Evolutionary conservation across 2,888 invertebrate species (phyloP), one percentile per base, ranked within the genome.

Genomic region (Morpho achilles): DNA sequence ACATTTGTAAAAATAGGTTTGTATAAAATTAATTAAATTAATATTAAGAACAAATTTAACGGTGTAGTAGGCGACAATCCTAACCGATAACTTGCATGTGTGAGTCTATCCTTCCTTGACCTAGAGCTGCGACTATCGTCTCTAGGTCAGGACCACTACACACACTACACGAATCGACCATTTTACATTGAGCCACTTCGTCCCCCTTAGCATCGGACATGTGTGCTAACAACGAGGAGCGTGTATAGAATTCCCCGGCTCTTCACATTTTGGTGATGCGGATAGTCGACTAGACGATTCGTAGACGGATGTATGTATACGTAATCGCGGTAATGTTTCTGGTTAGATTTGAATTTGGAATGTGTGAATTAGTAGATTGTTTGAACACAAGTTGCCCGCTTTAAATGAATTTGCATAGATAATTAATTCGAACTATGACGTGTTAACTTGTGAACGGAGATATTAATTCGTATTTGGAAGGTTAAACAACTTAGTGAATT

Each of bases 31-130:
- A 5, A 5, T 32, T 5, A 23, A 48, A 32, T 8, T 43, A 46
- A 49, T 7, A 5, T 32, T 7, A 49, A 39, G 16, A 32, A 47
- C 32, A 23, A 57, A 42, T 8, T 44, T 51, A 52, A 45, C 9
- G 9, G 45, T 22, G 10, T 53, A 61, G 63, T 66, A 54, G 58
- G 53, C 10, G 50, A 63, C 58, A 59, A 51, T 56, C 65, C 67
- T 70, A 58, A 63, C 56, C 46, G 46, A 61, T 61, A 53, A 58
- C 65, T 43, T 68, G 67, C 65, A 74, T 80, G 87, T 87, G 84
- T 87, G 88, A 74, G 86, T 88, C 76, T 86, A 86, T 86, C 88
- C 87, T 89, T 88, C 84, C 87, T 87, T 88, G 89, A 90, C 89
- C 89, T 89, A 88, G 82, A 85, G 82, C 80, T 75, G 69, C 81